Percentiles rank a stretch among this genome's conserved stretches.
Evolutionary conservation across 2,113 vertebrate genomes (phyloP).

Genomic region (Nyctereutes procyonoides): DNA sequence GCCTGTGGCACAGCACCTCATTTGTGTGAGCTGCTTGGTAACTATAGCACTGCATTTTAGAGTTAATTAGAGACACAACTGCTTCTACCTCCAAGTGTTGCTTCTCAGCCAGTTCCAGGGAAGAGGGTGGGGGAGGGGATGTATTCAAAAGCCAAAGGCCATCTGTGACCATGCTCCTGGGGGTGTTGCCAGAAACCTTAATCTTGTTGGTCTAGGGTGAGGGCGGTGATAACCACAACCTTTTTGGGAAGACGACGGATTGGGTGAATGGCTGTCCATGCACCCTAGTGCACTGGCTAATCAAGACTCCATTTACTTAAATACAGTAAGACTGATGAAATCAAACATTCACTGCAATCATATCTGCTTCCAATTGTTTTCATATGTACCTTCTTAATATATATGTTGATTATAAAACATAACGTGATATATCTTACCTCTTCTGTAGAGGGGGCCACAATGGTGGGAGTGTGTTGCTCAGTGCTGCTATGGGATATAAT

Average conservation of each 20-base stretch:
- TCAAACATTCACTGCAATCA: background rate
- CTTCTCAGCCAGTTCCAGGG: background rate
- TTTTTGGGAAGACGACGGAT: background rate
- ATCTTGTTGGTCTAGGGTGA: background rate
- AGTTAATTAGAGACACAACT: background rate
- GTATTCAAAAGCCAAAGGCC: background rate
- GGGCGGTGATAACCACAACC: background rate
- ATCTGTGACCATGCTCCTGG: background rate
- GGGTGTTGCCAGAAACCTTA: background rate
- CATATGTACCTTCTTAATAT: background rate
- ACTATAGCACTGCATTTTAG: background rate
- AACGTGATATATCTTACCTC: background rate
- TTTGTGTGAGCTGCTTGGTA: background rate
- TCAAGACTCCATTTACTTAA: background rate
- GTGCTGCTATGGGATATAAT: accelerated
- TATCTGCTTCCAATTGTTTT: background rate
- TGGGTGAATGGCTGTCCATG: too few relatives aligned
- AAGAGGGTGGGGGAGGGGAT: background rate
- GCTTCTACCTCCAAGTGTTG: background rate
- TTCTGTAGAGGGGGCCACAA: background rate
- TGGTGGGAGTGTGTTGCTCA: background rate
- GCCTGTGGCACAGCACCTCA: background rate
- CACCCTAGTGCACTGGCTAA: accelerated
- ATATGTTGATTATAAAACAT: background rate
- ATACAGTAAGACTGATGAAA: background rate